Base-by-base conservation (phyloP, 2,797 vertebrate species). In the Muraenolepis orangiensis region DNA sequence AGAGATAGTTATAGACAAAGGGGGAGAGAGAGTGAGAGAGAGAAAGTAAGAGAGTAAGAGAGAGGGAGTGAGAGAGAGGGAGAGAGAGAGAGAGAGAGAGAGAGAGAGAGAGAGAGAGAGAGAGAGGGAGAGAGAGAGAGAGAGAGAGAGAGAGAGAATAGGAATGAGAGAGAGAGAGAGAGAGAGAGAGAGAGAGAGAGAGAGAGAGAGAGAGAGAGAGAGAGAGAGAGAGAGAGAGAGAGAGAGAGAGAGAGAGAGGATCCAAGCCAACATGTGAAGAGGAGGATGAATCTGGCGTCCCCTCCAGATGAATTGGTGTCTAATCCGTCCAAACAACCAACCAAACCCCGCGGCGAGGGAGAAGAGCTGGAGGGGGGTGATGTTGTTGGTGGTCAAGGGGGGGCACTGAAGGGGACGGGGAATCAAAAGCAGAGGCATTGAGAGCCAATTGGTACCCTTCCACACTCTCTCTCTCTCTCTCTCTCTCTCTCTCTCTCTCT, bases 181-280 rank as follows among this genome's bases (percentile, higher is more conserved):
- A 51, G 46, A 40, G 6, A 13, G 46, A 20, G 46, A 20, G 46
- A 51, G 18, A 51, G 46, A 20, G 46, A 51, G 6, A 51, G 46
- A 51, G 46, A 20, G 46, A 51, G 46, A 40, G 6, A 13, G 46
- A 20, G 46, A 20, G 46, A 51, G 18, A 51, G 46, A 20, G 46
- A 51, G 46, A 51, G 16, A 51, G 46, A 51, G 46, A 51, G 2
- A 20, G 16, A 26, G 42, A 74, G 76, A 78, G 18, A 34, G 28
- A 80, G 78, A 82, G 78, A 8, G 26, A 23, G 61, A 10, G 11
- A 66, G 26, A 28, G 26, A 66, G 0, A 28, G 7, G 23, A 66
- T 26, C 61, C n/a, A 29, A 66, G 13, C 83, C 83, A 81, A 71
- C 72, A 81, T 78, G 71, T 70, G 75, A 84, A 85, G 73, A 89